Conservation (phyloP, 2,113 vertebrate species). For the Cyanocitta stelleri region DNA sequence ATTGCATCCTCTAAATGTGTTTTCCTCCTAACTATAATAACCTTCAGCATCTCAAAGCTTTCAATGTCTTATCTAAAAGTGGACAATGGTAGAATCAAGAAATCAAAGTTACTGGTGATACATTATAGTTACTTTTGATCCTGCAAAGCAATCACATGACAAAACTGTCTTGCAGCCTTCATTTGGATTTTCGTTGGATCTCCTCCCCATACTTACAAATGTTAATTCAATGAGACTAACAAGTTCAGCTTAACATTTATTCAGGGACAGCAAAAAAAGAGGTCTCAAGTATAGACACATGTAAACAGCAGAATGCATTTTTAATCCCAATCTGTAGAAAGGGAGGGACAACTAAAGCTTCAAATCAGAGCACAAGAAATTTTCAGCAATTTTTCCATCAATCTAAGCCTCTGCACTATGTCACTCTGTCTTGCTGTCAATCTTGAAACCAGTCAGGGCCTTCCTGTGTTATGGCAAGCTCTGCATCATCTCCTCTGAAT, state of each 20-base stretch:
- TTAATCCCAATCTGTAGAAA: neutral
- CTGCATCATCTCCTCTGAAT: neutral
- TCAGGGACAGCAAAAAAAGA: neutral
- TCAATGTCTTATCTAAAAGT: neutral
- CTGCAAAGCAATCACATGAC: neutral
- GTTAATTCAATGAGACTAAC: neutral
- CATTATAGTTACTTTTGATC: neutral
- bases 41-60: neutral
- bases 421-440: neutral
- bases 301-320: neutral
- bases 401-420: neutral
- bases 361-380: neutral
- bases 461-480: neutral
- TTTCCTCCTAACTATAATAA: neutral
- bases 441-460: neutral
- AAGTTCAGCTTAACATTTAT: neutral
- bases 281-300: neutral
- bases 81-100: neutral
- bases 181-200: neutral
- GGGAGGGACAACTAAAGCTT: neutral
- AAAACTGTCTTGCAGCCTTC: neutral
- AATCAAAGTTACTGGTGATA: neutral
- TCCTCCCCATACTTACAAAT: neutral
- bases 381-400: neutral
- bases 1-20: neutral